Evolutionary conservation across 2,113 vertebrate genomes (phyloP).

Genomic region (Gobius niger): DNA sequence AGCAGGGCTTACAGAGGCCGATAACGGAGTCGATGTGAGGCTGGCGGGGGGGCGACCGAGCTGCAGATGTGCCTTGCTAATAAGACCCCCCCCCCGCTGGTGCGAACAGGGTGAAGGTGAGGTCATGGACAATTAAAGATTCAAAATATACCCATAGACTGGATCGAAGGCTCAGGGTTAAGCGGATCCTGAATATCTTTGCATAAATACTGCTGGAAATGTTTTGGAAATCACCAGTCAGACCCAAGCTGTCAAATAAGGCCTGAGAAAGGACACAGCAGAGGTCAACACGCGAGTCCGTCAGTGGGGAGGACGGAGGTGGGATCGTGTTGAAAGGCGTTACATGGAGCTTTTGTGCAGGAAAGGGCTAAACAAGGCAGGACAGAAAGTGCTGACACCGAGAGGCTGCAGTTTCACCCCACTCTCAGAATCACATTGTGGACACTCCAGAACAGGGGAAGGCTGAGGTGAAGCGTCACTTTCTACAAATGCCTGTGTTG

Average conservation of each 20-base stretch:
- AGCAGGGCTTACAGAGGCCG: not conserved
- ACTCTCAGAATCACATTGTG: too few relatives aligned
- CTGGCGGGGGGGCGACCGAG: constrained; percentile 6
- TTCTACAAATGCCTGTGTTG: too few relatives aligned
- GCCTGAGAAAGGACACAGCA: not conserved
- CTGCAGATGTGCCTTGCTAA: constrained; percentile 35
- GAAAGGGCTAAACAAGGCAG: not conserved
- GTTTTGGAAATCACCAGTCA: constrained; percentile 16
- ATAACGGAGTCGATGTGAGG: constrained; percentile 15
- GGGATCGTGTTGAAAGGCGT: not conserved
- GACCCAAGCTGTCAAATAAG: not conserved
- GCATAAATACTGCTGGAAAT: constrained; percentile 28
- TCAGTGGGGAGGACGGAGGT: not conserved
- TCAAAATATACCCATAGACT: not conserved
- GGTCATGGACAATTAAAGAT: not conserved
- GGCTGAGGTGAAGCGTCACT: too few relatives aligned
- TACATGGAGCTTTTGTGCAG: not conserved
- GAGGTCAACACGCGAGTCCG: not conserved
- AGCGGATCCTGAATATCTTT: constrained; percentile 31
- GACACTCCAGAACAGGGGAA: too few relatives aligned
- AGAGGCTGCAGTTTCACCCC: too few relatives aligned
- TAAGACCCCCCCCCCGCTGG: constrained; percentile 19
- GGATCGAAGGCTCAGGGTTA: constrained; percentile 4
- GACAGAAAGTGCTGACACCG: not conserved
- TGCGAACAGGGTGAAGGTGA: not conserved